phyloP scores from a whole-genome alignment of 1,140 invertebrate species.

The Lepidurus couesii region DNA sequence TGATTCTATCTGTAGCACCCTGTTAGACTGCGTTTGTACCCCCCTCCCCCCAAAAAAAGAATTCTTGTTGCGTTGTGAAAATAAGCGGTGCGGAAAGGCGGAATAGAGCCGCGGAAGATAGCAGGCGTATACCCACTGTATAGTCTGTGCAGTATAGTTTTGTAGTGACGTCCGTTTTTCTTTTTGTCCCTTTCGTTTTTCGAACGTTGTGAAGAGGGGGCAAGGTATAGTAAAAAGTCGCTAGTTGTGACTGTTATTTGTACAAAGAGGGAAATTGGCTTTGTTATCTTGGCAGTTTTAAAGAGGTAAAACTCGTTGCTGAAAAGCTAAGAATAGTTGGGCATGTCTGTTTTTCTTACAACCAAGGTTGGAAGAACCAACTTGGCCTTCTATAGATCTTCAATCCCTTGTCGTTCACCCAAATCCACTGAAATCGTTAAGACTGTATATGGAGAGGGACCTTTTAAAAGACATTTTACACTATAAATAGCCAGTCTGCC shows the following conservation, averaged over 20 bases:
- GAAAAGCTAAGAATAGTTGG: conserved; percentile 7
- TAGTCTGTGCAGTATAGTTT: no score
- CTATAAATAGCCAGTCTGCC: no score
- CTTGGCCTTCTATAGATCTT: neutral
- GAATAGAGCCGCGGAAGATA: neutral
- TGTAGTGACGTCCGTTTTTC: neutral
- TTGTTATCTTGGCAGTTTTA: neutral
- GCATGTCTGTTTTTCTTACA: conserved; percentile 5
- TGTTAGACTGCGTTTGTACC: no score
- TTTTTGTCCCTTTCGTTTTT: neutral
- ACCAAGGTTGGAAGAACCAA: neutral
- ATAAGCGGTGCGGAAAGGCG: conserved; percentile 11
- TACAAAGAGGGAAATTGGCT: neutral
- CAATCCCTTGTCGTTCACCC: neutral
- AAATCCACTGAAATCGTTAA: neutral
- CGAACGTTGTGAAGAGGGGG: no score
- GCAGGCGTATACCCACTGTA: no score
- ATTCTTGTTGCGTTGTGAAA: neutral
- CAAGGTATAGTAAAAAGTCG: neutral
- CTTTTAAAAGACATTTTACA: no score
- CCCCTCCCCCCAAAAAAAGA: neutral
- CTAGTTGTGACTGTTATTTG: neutral
- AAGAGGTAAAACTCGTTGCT: neutral
- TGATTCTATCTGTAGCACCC: neutral
- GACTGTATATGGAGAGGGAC: no score